These are phyloP conservation scores for Lithosia quadra DNA, from an alignment of 2,888 invertebrate genomes.

Conservation along the genomic window DNA sequence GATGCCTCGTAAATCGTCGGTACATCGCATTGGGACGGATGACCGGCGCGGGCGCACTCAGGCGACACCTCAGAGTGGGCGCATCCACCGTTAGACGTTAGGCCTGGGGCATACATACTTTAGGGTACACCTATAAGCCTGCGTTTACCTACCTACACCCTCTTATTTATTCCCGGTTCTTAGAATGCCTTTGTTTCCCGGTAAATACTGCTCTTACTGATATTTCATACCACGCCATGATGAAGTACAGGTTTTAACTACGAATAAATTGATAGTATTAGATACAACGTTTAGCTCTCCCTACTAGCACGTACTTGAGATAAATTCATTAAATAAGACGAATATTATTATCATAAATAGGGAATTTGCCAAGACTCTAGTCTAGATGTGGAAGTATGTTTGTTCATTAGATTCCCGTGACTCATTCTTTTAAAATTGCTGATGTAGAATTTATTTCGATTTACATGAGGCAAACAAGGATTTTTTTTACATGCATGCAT, in stretches of 20 bases:
- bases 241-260: conserved; percentile 23
- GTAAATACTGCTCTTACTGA: conserved; percentile 38
- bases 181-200: conserved; percentile 45
- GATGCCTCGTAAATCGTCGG: conserved; percentile 81
- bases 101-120: conserved; percentile 54
- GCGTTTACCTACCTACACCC: conserved; percentile 51
- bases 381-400: background rate
- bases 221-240: conserved; percentile 43
- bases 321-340: background rate
- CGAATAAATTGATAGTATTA: background rate
- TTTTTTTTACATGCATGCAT: too few relatives aligned
- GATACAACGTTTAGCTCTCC: too few relatives aligned
- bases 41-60: conserved; percentile 57
- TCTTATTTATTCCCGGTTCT: conserved; percentile 43
- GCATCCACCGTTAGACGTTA: conserved; percentile 75
- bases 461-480: too few relatives aligned
- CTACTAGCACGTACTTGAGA: background rate
- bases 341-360: background rate
- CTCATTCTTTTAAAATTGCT: too few relatives aligned
- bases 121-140: conserved; percentile 51
- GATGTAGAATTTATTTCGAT: too few relatives aligned
- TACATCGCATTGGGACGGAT: conserved; percentile 73
- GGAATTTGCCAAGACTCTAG: background rate
- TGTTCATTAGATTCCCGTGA: background rate
- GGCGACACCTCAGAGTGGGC: conserved; percentile 83